Conservation (phyloP, 2,888 invertebrate species). For the Deroplatys truncata region DNA sequence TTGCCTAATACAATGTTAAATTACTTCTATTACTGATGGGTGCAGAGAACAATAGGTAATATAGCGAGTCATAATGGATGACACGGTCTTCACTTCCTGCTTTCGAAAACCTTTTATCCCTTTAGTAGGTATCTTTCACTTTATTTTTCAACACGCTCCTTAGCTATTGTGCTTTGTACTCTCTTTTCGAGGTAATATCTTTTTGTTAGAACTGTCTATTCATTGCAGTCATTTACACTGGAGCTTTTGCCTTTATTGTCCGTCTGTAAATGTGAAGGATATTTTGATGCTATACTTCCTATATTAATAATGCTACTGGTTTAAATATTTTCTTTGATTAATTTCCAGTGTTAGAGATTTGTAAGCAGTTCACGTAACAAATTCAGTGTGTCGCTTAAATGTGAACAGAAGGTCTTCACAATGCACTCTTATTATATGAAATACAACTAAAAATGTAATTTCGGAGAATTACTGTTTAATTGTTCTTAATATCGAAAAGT, state of each 20-base stretch:
- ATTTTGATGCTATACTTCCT: not conserved
- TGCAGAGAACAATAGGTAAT: too few species aligned
- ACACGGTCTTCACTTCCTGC: not conserved
- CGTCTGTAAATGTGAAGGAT: not conserved
- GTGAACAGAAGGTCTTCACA: too few species aligned
- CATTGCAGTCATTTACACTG: not conserved
- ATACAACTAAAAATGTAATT: too few species aligned
- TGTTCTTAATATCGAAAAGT: too few species aligned
- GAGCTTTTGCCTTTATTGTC: not conserved
- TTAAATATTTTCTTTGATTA: not conserved
- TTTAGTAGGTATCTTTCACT: not conserved
- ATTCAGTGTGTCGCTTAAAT: too few species aligned
- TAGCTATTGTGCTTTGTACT: not conserved
- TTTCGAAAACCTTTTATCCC: not conserved
- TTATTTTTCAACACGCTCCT: not conserved
- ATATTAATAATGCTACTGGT: not conserved
- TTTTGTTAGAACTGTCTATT: not conserved
- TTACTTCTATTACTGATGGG: too few species aligned
- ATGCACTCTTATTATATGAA: too few species aligned
- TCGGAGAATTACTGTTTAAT: too few species aligned
- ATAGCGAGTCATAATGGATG: not conserved
- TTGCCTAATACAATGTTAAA: too few species aligned
- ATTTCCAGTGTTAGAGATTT: not conserved
- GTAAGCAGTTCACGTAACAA: too few species aligned
- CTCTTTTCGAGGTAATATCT: not conserved